Conservation (phyloP, 2,113 vertebrate genomes). For the Muntiacus muntjak region DNA sequence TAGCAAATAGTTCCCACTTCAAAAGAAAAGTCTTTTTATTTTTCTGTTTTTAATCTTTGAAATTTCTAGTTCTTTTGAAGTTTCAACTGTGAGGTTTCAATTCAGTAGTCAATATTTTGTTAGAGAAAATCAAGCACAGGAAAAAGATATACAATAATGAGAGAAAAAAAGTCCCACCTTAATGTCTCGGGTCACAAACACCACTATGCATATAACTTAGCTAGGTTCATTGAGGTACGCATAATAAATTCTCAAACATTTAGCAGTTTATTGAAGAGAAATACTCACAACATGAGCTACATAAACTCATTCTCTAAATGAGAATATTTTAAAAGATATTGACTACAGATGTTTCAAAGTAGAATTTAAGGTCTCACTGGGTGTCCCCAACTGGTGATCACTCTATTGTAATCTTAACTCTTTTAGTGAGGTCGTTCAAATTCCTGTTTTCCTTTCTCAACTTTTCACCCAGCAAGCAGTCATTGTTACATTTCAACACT, state of each 20-base stretch:
- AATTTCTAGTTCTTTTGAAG: constrained; percentile 8
- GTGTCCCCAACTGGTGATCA: constrained; percentile 84
- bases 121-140: background rate
- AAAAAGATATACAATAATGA: background rate
- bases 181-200: background rate
- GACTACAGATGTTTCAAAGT: constrained; percentile 87
- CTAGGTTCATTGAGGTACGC: constrained; percentile 66
- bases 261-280: constrained; percentile 80
- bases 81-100: constrained; percentile 9
- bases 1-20: constrained; percentile 1
- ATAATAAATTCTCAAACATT: constrained; percentile 82
- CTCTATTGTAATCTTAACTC: constrained; percentile 82
- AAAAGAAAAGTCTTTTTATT: background rate
- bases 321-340: constrained; percentile 84
- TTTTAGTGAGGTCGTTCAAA: constrained; percentile 85
- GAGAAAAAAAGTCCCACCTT: background rate
- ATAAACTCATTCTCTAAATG: constrained; percentile 88
- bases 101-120: background rate
- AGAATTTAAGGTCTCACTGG: constrained; percentile 86
- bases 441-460: constrained; percentile 86
- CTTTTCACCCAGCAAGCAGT: constrained; percentile 87
- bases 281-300: constrained; percentile 85
- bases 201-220: constrained; percentile 14
- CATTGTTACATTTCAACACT: constrained; percentile 88
- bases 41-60: constrained; percentile 2